Base-by-base conservation (phyloP, 2,113 vertebrate genomes). In the Pristiophorus japonicus region DNA sequence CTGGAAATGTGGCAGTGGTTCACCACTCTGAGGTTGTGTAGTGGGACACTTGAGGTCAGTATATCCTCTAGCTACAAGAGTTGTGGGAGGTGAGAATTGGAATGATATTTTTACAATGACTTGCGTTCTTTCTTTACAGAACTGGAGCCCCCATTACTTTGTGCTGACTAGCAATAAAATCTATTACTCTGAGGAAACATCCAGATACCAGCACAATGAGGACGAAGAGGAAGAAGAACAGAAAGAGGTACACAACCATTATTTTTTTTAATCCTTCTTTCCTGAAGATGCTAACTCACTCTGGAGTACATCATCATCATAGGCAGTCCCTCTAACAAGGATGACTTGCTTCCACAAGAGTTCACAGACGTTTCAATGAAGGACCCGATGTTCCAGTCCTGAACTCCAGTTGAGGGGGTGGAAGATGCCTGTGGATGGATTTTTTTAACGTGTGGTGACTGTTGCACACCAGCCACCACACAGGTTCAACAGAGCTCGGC, bases 131-230 rank as follows among this genome's bases (percentile, higher is more conserved):
- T 65, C 45, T 67, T 95, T 88, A 75, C 96, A 98, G 98, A 98
- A 98, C 1, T 98, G 98, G 98, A 98, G 97, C 73, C 98, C 98
- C 0, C 98, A 98, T 96, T 98, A 98, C 87, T 98, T 98, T 0
- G 98, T 98, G 91, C 97, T 98, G 96, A 98, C 98, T 0, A 98
- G 98, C 96, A 98, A 98, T 97, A 98, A 98, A 97, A 97, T 98
- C 96, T 98, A 98, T 96, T 98, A 98, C 96, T 98, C 98, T 0
- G 98, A 98, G 96, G 98, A 98, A 96, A 98, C 98, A 0, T 98
- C 98, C 3, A 97, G 96, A 95, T 98, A 98, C 96, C 98, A 98
- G 96, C 98, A 98, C 85, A 96, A 98, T 0, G 98, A 98, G 47
- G 98, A 98, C 1, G 98, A 98, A 95, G 98, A 98, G 93, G 98